These are phyloP conservation scores for Hemibagrus guttatus DNA, from an alignment of 2,797 vertebrate genomes.

Conservation along the genomic window DNA sequence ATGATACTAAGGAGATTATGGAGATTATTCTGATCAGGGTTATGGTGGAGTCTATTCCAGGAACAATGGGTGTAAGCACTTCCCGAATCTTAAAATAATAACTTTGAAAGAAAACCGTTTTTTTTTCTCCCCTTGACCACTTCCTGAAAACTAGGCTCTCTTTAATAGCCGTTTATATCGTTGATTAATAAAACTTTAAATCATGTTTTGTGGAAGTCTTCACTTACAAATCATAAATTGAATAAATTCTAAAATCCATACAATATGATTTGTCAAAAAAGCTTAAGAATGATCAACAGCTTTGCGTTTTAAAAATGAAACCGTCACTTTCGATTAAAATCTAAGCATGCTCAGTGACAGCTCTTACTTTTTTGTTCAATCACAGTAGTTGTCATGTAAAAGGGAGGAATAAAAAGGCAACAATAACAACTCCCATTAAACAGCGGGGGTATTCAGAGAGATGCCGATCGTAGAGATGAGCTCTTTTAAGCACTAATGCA, in stretches of 20 bases:
- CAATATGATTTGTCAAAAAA: conserved; percentile 1
- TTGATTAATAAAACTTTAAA: background rate
- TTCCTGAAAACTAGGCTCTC: background rate
- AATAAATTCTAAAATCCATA: background rate
- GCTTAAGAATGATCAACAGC: background rate
- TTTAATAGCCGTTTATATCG: too few species aligned
- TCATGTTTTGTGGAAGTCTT: background rate
- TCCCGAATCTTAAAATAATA: background rate
- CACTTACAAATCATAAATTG: too few species aligned
- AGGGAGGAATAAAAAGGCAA: background rate
- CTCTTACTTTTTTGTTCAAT: background rate
- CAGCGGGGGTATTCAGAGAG: background rate
- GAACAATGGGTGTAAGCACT: background rate
- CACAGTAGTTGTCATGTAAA: background rate
- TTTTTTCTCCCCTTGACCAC: background rate
- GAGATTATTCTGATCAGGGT: background rate
- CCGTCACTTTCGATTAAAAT: background rate
- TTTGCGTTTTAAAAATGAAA: background rate
- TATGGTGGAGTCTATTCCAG: background rate
- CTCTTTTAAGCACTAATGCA: too few species aligned
- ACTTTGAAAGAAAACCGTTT: background rate
- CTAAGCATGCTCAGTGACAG: background rate
- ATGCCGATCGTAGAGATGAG: too few species aligned
- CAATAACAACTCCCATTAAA: background rate
- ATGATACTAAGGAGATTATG: background rate